phyloP scores from a whole-genome alignment of 2,888 invertebrate genomes.

The Diarsia rubi region DNA sequence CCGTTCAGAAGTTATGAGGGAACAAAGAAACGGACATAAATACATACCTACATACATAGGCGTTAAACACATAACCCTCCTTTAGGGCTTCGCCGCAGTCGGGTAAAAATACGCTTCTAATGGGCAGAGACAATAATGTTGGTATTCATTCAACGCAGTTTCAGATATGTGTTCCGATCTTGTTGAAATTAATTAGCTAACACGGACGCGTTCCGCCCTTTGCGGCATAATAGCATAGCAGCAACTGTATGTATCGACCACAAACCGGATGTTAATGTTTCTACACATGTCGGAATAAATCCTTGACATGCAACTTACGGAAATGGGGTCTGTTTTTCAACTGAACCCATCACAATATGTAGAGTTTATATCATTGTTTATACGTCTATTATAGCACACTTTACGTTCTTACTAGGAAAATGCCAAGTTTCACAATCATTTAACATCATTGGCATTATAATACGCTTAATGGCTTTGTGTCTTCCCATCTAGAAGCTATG shows the following conservation, averaged over 20 bases:
- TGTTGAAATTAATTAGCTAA: not conserved
- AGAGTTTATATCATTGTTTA: constrained; percentile 36
- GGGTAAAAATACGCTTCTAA: no score
- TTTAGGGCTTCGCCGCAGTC: no score
- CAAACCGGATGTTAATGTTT: constrained; percentile 9
- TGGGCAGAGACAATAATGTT: not conserved
- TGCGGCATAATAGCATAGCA: not conserved
- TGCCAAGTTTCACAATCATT: constrained; percentile 28
- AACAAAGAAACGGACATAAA: no score
- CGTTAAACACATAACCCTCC: no score
- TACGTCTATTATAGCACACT: constrained; percentile 24
- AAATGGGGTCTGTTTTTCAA: constrained; percentile 12
- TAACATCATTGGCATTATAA: constrained; percentile 27
- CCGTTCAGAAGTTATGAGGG: no score
- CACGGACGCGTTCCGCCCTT: not conserved
- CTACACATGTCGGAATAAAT: constrained; percentile 1
- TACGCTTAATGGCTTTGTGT: not conserved
- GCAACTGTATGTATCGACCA: not conserved
- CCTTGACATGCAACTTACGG: constrained; percentile 32
- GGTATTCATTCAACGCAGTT: not conserved
- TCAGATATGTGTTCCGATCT: not conserved
- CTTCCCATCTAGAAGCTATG: not conserved
- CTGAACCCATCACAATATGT: constrained; percentile 10
- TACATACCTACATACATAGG: no score
- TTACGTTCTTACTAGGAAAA: constrained; percentile 30